These are phyloP conservation scores for Blomia tropicalis DNA, from an alignment of 2,888 invertebrate species.

Conservation along the genomic window DNA sequence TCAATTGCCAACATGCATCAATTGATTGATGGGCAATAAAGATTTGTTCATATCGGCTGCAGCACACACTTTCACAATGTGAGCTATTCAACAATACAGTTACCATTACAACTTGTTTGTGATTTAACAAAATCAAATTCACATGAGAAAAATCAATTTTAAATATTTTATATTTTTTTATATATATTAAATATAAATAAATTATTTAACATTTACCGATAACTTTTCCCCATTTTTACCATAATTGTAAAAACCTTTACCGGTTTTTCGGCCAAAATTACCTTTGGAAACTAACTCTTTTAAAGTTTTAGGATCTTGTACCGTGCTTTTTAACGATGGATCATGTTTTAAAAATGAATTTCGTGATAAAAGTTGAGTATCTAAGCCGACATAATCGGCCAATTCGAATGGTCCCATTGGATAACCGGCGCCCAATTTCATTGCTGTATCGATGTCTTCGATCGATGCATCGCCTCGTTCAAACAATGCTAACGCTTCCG, in stretches of 20 bases:
- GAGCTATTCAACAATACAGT: no score
- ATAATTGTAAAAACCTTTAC: slow-evolving; percentile 70
- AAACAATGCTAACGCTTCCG: slow-evolving; percentile 60
- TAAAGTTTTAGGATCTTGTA: slow-evolving; percentile 33
- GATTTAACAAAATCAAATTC: no score
- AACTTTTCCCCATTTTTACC: no score
- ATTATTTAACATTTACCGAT: no score
- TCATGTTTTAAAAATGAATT: slow-evolving; percentile 38
- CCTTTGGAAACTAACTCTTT: slow-evolving; percentile 56
- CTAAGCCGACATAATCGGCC: slow-evolving; percentile 63
- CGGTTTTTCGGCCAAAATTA: slow-evolving; percentile 59
- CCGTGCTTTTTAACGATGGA: slow-evolving; percentile 9
- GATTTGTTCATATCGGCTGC: no score
- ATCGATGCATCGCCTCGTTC: slow-evolving; percentile 58
- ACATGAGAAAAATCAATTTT: no score
- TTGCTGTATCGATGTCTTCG: slow-evolving; percentile 65
- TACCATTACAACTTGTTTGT: no score
- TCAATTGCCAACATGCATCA: no score
- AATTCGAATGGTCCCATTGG: slow-evolving; percentile 61
- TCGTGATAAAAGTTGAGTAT: slow-evolving; percentile 56
- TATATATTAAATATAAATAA: no score
- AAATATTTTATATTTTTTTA: no score
- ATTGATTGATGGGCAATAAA: no score
- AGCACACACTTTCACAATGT: no score
- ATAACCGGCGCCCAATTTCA: slow-evolving; percentile 73